Evolutionary conservation across 2,888 invertebrate species (phyloP).

Genomic region (Dynastes maya): DNA sequence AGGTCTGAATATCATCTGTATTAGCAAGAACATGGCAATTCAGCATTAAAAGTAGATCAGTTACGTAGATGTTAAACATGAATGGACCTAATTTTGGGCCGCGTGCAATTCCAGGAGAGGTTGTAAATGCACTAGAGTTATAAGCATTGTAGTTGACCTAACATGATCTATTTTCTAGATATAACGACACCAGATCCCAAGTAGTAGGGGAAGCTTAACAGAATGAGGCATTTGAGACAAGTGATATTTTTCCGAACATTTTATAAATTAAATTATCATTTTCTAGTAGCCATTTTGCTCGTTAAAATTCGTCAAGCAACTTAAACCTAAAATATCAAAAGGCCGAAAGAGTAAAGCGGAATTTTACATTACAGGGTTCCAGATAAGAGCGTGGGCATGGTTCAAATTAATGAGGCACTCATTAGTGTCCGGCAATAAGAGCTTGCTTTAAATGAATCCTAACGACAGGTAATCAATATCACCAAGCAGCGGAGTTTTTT

Average conservation of each 20-base stretch:
- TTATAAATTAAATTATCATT: neutral
- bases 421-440: constrained; percentile 11
- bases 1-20: no score
- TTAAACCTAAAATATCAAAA: neutral
- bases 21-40: no score
- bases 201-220: no score
- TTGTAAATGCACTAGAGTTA: no score
- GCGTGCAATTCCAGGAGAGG: no score
- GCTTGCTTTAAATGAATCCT: neutral
- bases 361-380: neutral
- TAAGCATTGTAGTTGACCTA: no score
- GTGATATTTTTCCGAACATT: no score
- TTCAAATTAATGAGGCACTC: neutral
- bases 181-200: neutral
- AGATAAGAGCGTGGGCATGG: neutral
- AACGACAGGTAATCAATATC: constrained; percentile 11
- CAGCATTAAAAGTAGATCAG: no score
- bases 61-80: no score
- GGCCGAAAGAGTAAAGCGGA: neutral
- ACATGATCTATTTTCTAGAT: neutral
- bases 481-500: neutral
- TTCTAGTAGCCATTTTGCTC: neutral
- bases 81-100: no score
- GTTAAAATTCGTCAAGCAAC: neutral
- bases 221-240: no score